phyloP scores from a whole-genome alignment of 2,888 invertebrate species.

The Rugalucina vietnamica region DNA sequence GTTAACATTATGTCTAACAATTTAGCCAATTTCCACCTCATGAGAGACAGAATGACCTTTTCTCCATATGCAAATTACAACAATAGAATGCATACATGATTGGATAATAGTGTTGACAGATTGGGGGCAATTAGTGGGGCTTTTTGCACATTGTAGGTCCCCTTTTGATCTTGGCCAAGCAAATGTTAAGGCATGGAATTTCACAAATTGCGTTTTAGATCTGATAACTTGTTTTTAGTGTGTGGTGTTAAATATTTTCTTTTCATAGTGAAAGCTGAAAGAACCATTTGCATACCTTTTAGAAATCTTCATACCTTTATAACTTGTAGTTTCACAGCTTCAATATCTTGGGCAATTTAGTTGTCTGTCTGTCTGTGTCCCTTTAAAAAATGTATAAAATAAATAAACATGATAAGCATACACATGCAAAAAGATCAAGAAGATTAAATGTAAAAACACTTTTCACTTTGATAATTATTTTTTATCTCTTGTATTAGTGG shows the following conservation, averaged over 20 bases:
- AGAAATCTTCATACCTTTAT: not conserved
- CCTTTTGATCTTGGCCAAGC: conserved; percentile 42
- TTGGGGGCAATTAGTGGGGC: conserved; percentile 25
- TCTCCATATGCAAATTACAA: conserved; percentile 5
- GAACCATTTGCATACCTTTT: not conserved
- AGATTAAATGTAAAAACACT: too few relatives aligned
- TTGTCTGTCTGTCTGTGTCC: too few relatives aligned
- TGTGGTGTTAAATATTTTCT: conserved; percentile 10
- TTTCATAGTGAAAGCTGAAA: conserved; percentile 13
- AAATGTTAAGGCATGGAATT: conserved; percentile 1
- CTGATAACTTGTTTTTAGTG: not conserved
- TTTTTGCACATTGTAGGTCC: not conserved
- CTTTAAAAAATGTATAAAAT: too few relatives aligned
- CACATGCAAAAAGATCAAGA: too few relatives aligned
- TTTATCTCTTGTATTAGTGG: too few relatives aligned
- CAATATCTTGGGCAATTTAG: too few relatives aligned
- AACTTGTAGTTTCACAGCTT: not conserved
- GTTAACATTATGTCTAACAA: conserved; percentile 3
- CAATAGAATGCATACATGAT: conserved; percentile 24
- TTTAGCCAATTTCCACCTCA: conserved; percentile 1
- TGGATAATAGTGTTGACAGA: conserved; percentile 29
- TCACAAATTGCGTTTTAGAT: not conserved
- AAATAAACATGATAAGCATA: too few relatives aligned
- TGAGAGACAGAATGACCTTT: conserved; percentile 1
- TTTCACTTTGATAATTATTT: too few relatives aligned